Base-by-base conservation (phyloP, 2,888 invertebrate genomes). In the Nasonia oneida region DNA sequence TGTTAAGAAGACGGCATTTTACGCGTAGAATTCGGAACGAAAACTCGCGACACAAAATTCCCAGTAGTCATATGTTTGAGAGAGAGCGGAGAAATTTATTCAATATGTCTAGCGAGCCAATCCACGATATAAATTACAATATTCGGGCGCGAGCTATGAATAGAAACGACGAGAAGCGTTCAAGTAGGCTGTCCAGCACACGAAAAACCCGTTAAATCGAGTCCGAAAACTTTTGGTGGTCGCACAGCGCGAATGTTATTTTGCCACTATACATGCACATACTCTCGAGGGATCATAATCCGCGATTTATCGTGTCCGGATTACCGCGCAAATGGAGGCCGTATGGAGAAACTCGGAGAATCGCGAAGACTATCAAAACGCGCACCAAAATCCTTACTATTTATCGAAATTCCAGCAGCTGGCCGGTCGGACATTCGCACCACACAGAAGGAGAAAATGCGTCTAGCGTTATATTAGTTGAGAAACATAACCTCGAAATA, bases 401-500 rank as follows among this genome's bases (percentile, higher is more conserved):
- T 76, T 76, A 71, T 61, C 23, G 67, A 15, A 78, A 81, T 42
- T 81, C 64, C 57, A 85, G 85, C 83, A 86, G 86, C 83, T 83
- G 86, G 80, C 86, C 86, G 86, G 86, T 64, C 29, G 57, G 73
- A 39, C 77, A 50, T 47, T 81, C 33, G 39, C 67, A 50, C 10
- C 67, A 77, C 64, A 53, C 33, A 33, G 37, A 14, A 37, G 37
- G n/a, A 61, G 57, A 81, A 86, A 86, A 83, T 83, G 86, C 86
- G 86, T 86, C 83, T 86, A 76, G 80, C 80, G 83, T 47, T 23
- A 67, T 80, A 81, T 83, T 83, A 76, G 64, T 47, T 80, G 83
- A 74, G 80, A 80, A 87, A 87, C 87, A 87, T 87, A 87, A 87
- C 87, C 87, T 87, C 50, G 15, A 33, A 37, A 81, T 70, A 67